Evolutionary conservation across 2,113 vertebrate species (phyloP).

Genomic region (pig (Sus scrofa)): DNA sequence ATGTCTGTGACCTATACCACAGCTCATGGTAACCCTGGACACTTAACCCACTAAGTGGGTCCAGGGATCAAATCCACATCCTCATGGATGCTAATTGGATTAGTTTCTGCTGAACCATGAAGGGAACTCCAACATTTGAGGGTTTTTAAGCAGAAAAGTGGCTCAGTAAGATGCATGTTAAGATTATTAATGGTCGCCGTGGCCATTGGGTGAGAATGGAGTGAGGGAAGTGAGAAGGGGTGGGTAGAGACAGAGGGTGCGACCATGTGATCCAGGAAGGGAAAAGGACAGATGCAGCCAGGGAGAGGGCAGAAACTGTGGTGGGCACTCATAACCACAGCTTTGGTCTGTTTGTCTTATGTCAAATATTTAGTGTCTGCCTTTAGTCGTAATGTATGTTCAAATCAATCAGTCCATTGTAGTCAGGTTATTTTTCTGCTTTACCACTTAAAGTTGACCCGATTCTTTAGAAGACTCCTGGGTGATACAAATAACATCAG

Average conservation of each 20-base stretch:
- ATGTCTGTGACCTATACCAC: too few relatives aligned
- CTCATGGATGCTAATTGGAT: too few relatives aligned
- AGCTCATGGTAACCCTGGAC: too few relatives aligned
- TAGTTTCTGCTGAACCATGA: too few relatives aligned
- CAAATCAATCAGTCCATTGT: not conserved
- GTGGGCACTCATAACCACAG: rapidly evolving
- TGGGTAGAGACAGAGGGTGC: not conserved
- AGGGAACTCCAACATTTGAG: not conserved
- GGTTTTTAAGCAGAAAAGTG: not conserved
- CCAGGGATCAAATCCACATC: too few relatives aligned
- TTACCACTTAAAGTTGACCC: not conserved
- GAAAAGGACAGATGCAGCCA: rapidly evolving
- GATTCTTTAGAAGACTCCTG: not conserved
- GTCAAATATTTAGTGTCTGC: not conserved
- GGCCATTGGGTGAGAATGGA: not conserved
- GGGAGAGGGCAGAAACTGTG: rapidly evolving
- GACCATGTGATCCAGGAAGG: rapidly evolving
- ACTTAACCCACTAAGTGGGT: too few relatives aligned
- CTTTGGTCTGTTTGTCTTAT: not conserved
- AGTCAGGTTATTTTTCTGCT: not conserved
- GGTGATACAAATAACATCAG: not conserved
- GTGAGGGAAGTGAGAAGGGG: too few relatives aligned
- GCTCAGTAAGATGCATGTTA: not conserved
- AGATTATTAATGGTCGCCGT: not conserved
- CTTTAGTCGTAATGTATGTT: not conserved